Base-by-base conservation (phyloP, 2,113 vertebrate species). In the Odontophorus gujanensis region DNA sequence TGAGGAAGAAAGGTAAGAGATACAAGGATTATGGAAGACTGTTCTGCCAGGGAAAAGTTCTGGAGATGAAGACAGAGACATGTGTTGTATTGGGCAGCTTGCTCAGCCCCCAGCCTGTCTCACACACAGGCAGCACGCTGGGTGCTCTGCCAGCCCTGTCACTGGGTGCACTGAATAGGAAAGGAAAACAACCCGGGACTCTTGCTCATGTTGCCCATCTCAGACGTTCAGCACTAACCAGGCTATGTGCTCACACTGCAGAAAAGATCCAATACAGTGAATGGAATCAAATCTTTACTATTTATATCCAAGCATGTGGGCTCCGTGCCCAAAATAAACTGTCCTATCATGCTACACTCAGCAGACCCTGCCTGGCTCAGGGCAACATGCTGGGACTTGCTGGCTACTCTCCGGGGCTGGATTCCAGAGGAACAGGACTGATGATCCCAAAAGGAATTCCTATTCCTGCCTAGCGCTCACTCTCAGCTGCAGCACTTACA, bases 261-360 rank as follows among this genome's bases (percentile, higher is more conserved):
- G 59, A 83, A 38, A 76, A 83, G 51, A 89, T 47, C 57, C 2
- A 4, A 83, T 82, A 83, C 55, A 77, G 38, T 63, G 82, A 91
- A 85, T 32, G 43, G 91, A 92, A 71, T 71, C 81, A 97, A 95
- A 92, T 50, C 77, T 91, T 83, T 89, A 68, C 92, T 95, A 96
- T 91, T 91, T 95, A 92, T 93, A 93, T 67, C 87, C 48, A 57
- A 94, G 81, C 72, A 72, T 13, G 43, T 69, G 61, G 96, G 90
- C 93, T 95, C 80, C 22, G 53, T 85, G 96, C 93, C 94, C 85
- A 83, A 92, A 95, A 95, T 97, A 92, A 95, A 96, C 87, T 92
- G 91, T 75, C 94, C 94, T 94, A 91, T 95, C 94, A 78, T 40
- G 89, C 89, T 88, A 91, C 91, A 83, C 79, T 90, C 79, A 45